phyloP scores from a whole-genome alignment of 2,888 invertebrate species.

The Drosophila mayaguana region DNA sequence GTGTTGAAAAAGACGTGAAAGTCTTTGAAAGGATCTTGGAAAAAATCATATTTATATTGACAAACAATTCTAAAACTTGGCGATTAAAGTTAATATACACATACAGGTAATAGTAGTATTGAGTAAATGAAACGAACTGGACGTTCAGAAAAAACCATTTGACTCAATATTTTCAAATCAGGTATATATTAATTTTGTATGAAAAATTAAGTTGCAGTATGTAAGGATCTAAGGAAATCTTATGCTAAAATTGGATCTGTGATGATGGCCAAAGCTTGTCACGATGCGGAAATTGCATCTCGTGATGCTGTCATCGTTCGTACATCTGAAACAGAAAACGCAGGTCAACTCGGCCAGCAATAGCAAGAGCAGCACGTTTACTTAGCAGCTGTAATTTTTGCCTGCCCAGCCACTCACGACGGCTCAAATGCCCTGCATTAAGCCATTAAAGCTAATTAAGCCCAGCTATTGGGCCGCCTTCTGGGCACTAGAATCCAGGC shows the following conservation, averaged over 20 bases:
- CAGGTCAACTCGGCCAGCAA: conserved; percentile 23
- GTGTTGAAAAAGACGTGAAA: too few species aligned
- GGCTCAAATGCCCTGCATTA: conserved; percentile 48
- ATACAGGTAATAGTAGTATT: too few species aligned
- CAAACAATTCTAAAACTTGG: too few species aligned
- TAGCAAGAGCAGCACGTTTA: background rate
- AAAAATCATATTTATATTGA: too few species aligned
- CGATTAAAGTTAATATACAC: too few species aligned
- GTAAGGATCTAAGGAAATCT: background rate
- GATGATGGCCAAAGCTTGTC: conserved; percentile 10
- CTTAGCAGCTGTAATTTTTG: conserved; percentile 20
- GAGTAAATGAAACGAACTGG: too few species aligned
- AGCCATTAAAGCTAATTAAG: conserved; percentile 75
- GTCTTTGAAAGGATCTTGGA: too few species aligned
- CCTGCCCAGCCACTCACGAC: conserved; percentile 11
- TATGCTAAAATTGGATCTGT: background rate
- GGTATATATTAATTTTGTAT: too few species aligned
- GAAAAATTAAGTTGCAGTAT: background rate
- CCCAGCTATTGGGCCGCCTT: conserved; percentile 25
- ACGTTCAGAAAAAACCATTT: too few species aligned
- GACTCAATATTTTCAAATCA: too few species aligned
- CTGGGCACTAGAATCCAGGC: background rate
- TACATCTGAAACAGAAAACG: background rate
- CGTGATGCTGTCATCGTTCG: conserved; percentile 18
- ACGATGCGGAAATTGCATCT: conserved; percentile 20